Evolutionary conservation across 2,797 vertebrate species (phyloP).

Genomic region (Eupleurogrammus muticus): DNA sequence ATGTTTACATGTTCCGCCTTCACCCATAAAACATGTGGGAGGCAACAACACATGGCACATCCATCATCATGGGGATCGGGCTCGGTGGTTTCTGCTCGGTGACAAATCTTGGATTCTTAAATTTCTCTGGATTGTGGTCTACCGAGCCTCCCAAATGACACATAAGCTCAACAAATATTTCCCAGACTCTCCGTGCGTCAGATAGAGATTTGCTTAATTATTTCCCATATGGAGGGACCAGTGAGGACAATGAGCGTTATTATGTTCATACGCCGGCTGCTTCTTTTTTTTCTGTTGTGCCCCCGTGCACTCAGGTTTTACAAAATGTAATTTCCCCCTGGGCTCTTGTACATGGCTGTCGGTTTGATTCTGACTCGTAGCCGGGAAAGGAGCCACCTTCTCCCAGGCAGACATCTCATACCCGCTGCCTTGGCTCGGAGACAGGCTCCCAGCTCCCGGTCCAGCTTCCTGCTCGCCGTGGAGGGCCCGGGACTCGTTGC

Average conservation of each 20-base stretch:
- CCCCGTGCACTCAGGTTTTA: slow-evolving; percentile 52
- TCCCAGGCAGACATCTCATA: slow-evolving; percentile 63
- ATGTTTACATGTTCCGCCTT: slow-evolving; percentile 8
- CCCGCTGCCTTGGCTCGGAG: slow-evolving; percentile 58
- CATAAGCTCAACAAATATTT: slow-evolving; percentile 45
- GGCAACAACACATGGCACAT: slow-evolving; percentile 23
- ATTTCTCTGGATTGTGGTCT: slow-evolving; percentile 47
- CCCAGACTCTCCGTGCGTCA: slow-evolving; percentile 61
- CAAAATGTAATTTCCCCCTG: slow-evolving; percentile 65
- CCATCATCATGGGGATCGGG: slow-evolving; percentile 36
- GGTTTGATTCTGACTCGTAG: slow-evolving; percentile 69
- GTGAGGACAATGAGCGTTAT: slow-evolving; percentile 61
- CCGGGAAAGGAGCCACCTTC: slow-evolving; percentile 64
- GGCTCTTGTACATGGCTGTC: slow-evolving; percentile 71
- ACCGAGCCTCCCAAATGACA: slow-evolving; percentile 47
- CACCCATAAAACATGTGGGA: slow-evolving; percentile 11
- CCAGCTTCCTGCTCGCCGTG: slow-evolving; percentile 68
- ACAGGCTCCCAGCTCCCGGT: slow-evolving; percentile 56
- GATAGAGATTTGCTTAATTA: slow-evolving; percentile 62
- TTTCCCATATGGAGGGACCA: slow-evolving; percentile 53
- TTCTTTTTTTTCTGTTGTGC: slow-evolving; percentile 62
- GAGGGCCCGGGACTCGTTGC: slow-evolving; percentile 61
- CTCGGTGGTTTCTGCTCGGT: slow-evolving; percentile 22
- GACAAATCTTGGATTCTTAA: slow-evolving; percentile 48
- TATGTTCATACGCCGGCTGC: slow-evolving; percentile 59